These are phyloP conservation scores for Unio pictorum DNA, from an alignment of 2,888 invertebrate species.

Conservation along the genomic window DNA sequence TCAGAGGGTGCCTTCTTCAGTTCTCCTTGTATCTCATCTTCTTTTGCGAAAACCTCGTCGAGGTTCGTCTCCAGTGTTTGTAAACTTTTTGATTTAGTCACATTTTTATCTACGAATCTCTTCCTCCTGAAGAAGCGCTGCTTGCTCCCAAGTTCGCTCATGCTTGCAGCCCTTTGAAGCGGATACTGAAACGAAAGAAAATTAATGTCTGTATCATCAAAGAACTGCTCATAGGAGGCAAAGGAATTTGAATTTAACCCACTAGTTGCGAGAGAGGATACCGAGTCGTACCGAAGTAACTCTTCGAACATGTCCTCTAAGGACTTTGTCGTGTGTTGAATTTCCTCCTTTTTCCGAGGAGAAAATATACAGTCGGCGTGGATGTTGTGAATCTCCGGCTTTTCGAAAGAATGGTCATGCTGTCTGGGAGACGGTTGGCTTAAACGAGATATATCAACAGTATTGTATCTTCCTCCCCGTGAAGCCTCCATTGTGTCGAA, in stretches of 20 bases:
- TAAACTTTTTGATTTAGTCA: constrained; percentile 62
- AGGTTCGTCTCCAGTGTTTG: constrained; percentile 61
- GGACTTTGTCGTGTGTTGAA: constrained; percentile 53
- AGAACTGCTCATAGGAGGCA: constrained; percentile 23
- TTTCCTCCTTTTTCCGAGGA: constrained; percentile 53
- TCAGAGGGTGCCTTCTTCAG: constrained; percentile 84
- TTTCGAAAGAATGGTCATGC: constrained; percentile 37
- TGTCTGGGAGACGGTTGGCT: constrained; percentile 21
- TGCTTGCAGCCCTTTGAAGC: constrained; percentile 57
- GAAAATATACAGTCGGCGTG: constrained; percentile 63
- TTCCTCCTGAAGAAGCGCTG: constrained; percentile 37
- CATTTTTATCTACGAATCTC: constrained; percentile 57
- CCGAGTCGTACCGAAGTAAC: constrained; percentile 46
- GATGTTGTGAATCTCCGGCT: constrained; percentile 44
- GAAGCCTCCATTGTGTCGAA: constrained; percentile 26
- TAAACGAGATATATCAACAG: no score
- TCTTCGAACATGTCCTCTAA: constrained; percentile 57
- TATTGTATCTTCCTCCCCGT: not conserved
- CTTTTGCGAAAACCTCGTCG: constrained; percentile 51
- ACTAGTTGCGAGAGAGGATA: constrained; percentile 57
- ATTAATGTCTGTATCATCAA: constrained; percentile 57
- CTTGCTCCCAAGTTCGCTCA: constrained; percentile 55
- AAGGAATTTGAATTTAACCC: constrained; percentile 53
- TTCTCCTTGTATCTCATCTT: constrained; percentile 34
- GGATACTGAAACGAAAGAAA: constrained; percentile 58